A percentile compares a stretch with the other conserved stretches of the same genome.
These are phyloP conservation scores for Phalacrocorax brasilianus DNA, from an alignment of 2,113 vertebrate species.

Conservation along the genomic window DNA sequence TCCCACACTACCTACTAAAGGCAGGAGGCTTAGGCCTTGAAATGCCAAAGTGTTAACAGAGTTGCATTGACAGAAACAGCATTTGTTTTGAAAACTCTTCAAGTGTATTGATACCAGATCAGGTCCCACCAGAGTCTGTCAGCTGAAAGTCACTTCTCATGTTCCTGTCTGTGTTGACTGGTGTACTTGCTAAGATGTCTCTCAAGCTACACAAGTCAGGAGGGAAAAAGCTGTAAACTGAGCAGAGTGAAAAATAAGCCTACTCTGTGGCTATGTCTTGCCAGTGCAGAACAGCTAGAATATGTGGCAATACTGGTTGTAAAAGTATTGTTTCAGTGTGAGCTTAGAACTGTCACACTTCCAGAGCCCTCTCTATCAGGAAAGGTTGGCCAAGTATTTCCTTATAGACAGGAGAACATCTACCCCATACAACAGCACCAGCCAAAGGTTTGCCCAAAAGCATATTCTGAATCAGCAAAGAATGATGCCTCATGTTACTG, in stretches of 20 bases:
- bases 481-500: neutral
- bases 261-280: neutral
- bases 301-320: neutral
- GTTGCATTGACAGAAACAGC: neutral
- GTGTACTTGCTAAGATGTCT: neutral
- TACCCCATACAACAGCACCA: neutral
- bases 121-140: neutral
- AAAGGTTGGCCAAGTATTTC: neutral
- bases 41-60: conserved; percentile 6
- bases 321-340: neutral
- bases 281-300: neutral
- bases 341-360: neutral
- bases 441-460: neutral
- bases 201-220: neutral
- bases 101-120: neutral
- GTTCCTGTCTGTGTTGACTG: neutral
- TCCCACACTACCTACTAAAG: neutral
- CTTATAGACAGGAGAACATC: neutral
- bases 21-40: neutral
- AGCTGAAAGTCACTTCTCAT: conserved; percentile 7
- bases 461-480: neutral
- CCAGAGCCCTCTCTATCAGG: neutral
- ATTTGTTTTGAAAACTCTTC: conserved; percentile 23
- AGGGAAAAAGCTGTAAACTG: neutral
- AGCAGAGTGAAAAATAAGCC: neutral